Conservation (phyloP, 1,140 invertebrate species). For the Drosophila paulistorum region DNA sequence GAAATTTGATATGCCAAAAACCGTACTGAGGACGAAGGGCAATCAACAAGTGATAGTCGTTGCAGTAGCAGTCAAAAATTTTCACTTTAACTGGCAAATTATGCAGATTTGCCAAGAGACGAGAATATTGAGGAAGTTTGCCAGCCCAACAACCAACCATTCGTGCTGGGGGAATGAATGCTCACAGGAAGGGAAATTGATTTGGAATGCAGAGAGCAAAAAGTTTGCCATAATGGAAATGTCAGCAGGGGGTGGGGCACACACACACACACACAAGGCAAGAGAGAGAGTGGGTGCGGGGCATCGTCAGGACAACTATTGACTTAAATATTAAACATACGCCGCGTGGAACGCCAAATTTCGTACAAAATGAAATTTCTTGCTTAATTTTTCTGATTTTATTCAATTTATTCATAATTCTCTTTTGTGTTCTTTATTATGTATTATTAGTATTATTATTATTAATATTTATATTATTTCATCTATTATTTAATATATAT, state of each 20-base stretch:
- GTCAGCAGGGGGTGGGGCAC: constrained; percentile 19
- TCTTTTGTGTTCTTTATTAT: constrained; percentile 54
- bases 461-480: constrained; percentile 65
- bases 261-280: not conserved
- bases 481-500: constrained; percentile 46
- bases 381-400: constrained; percentile 38
- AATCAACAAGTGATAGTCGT: constrained; percentile 71
- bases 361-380: not conserved
- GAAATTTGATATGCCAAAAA: constrained; percentile 66
- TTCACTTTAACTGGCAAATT: constrained; percentile 56
- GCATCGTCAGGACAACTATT: too few relatives aligned
- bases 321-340: not conserved
- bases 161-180: constrained; percentile 19
- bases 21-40: constrained; percentile 28
- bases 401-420: constrained; percentile 75
- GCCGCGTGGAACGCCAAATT: not conserved
- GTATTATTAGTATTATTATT: constrained; percentile 34
- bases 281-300: constrained; percentile 16
- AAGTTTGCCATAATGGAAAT: constrained; percentile 61
- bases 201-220: constrained; percentile 46
- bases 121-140: constrained; percentile 62
- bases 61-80: constrained; percentile 15
- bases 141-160: not conserved
- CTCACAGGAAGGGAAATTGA: constrained; percentile 59
- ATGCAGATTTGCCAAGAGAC: constrained; percentile 56